These are phyloP conservation scores for Ceratina calcarata DNA, from an alignment of 1,140 invertebrate species.

Conservation along the genomic window DNA sequence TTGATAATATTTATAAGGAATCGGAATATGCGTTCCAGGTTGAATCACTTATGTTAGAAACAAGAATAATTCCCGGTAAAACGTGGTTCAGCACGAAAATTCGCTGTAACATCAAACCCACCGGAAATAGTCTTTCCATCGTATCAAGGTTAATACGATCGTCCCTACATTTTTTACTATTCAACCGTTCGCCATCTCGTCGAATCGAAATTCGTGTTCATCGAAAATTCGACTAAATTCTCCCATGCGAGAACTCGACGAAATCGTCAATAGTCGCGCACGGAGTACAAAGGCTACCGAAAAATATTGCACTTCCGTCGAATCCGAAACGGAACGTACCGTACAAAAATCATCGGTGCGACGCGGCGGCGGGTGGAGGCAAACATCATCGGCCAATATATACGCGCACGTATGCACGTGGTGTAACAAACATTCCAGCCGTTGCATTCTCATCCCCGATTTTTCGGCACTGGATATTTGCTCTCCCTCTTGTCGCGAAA, in stretches of 20 bases:
- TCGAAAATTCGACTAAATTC: background rate
- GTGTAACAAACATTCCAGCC: conserved; percentile 43
- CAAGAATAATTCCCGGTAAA: conserved; percentile 30
- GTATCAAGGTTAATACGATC: conserved; percentile 56
- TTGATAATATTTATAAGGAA: conserved; percentile 47
- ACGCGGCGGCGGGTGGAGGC: background rate
- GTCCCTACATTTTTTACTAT: conserved; percentile 30
- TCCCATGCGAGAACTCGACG: background rate
- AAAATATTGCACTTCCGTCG: background rate
- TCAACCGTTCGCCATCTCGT: conserved; percentile 11
- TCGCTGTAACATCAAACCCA: conserved; percentile 16
- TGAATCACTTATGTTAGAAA: conserved; percentile 46
- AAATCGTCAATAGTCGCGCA: background rate
- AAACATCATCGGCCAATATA: conserved; percentile 31
- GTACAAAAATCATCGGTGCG: background rate
- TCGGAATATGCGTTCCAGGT: conserved; percentile 48
- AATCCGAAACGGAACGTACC: background rate
- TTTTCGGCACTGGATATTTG: conserved; percentile 55
- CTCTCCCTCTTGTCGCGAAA: conserved; percentile 44
- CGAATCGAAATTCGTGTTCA: background rate
- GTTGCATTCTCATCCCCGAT: conserved; percentile 55
- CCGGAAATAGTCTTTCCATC: conserved; percentile 49
- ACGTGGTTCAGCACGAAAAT: conserved; percentile 45
- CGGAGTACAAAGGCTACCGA: background rate
- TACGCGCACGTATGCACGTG: background rate